Base-by-base conservation (phyloP, 2,888 invertebrate genomes). In the Monoplex corrugatus region DNA sequence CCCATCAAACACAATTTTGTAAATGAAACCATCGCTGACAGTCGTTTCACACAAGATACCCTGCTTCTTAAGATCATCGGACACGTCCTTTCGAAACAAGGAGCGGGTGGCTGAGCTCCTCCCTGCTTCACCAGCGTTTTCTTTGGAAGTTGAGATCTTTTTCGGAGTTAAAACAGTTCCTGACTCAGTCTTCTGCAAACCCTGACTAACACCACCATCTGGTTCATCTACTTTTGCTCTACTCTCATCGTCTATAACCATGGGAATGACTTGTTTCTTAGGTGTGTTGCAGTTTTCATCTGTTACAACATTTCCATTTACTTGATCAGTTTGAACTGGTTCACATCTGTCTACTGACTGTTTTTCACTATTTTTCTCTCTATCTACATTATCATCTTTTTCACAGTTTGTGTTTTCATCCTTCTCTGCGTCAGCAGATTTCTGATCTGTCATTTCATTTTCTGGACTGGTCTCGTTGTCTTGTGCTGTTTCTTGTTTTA, bases 11-110 rank as follows among this genome's bases (percentile, higher is more conserved):
- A 89, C 86, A 10, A 93, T 83, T 83, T 89, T 89, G 83, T 95
- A 95, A 6, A 93, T 75, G 91, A 92, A 95, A 28, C 94, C 94
- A 93, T 95, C 95, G 83, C 92, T 92, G 40, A 84, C 86, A 28
- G 84, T 87, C 0, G 68, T 57, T 57, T 72, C 80, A 75, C 91
- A 88, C 28, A 92, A 88, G 89, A 89, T 90, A 50, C 92, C 92
- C 88, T 44, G 87, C 45, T 75, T 78, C 75, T 87, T 87, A 75
- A 87, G 35, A 23, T 87, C 78, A 78, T 87, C 87, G 0, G 87
- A 87, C 28, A 43, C 28, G 5, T 87, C 78, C 78, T 23, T 87
- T 78, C 13, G 28, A 50, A 87, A 87, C 78, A 87, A 43, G 0
- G 78, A 50, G 8, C 78, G 38, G 32, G 28, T 50, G 23, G 75